These are phyloP conservation scores for Platyscapa corneri DNA, from an alignment of 1,140 invertebrate genomes.

Conservation along the genomic window DNA sequence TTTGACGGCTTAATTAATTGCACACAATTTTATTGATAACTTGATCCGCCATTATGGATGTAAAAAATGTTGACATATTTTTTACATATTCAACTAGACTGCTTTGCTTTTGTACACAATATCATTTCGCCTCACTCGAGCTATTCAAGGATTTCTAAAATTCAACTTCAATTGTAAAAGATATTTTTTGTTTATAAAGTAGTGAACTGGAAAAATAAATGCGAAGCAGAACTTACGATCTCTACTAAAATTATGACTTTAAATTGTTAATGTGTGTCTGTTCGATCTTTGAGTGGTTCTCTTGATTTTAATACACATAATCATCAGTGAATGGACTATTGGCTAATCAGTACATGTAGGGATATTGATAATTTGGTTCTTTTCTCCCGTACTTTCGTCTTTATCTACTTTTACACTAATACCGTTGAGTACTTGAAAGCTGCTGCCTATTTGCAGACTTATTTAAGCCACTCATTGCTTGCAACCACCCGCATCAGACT, in stretches of 20 bases:
- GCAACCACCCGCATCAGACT: slow-evolving; percentile 66
- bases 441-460: slow-evolving; percentile 56
- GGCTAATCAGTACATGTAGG: slow-evolving; percentile 61
- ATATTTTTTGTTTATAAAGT: background rate
- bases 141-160: background rate
- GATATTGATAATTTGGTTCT: slow-evolving; percentile 70
- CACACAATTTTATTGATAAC: slow-evolving; percentile 33
- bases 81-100: slow-evolving; percentile 9
- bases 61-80: slow-evolving; percentile 8
- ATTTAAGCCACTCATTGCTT: slow-evolving; percentile 67
- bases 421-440: slow-evolving; percentile 14
- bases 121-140: background rate
- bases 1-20: slow-evolving; percentile 1
- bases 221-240: too few species aligned
- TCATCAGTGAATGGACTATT: slow-evolving; percentile 54
- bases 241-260: too few species aligned
- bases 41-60: slow-evolving; percentile 9
- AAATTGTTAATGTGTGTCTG: background rate
- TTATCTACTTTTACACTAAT: background rate
- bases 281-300: background rate
- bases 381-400: background rate
- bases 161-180: background rate
- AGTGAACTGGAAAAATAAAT: too few species aligned
- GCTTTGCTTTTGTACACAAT: background rate
- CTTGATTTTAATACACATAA: background rate